A percentile compares a stretch with the other conserved stretches of the same genome.
Conservation (phyloP, 2,797 vertebrate species). For the Buphagus erythrorhynchus region DNA sequence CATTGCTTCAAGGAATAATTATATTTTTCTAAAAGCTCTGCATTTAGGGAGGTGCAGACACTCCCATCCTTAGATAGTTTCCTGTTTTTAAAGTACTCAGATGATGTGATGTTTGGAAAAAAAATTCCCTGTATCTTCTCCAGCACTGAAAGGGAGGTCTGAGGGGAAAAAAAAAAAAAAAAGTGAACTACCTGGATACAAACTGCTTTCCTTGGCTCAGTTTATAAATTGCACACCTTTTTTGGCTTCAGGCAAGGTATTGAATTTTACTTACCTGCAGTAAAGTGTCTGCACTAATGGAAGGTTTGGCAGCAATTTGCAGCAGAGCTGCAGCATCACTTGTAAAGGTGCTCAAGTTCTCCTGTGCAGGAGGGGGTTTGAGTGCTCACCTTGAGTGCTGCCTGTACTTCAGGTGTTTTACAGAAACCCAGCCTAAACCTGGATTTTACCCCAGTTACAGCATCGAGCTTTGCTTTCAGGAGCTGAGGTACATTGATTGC, state of each 20-base stretch:
- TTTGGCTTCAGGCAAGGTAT: background rate
- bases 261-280: background rate
- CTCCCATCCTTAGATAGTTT: background rate
- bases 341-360: rapidly evolving
- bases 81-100: background rate
- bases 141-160: background rate
- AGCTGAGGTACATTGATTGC: background rate
- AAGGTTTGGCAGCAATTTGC: background rate
- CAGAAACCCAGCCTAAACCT: rapidly evolving
- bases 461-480: rapidly evolving
- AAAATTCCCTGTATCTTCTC: background rate
- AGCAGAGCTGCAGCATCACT: background rate
- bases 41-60: background rate
- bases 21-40: background rate
- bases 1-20: background rate
- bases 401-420: rapidly evolving
- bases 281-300: background rate
- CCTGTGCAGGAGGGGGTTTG: background rate
- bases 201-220: background rate
- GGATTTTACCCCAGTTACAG: background rate
- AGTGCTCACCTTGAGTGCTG: rapidly evolving
- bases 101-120: background rate
- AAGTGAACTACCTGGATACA: background rate
- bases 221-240: background rate
- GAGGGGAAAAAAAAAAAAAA: rapidly evolving